Conservation (phyloP, 2,113 vertebrate species). For the Chionomys nivalis region DNA sequence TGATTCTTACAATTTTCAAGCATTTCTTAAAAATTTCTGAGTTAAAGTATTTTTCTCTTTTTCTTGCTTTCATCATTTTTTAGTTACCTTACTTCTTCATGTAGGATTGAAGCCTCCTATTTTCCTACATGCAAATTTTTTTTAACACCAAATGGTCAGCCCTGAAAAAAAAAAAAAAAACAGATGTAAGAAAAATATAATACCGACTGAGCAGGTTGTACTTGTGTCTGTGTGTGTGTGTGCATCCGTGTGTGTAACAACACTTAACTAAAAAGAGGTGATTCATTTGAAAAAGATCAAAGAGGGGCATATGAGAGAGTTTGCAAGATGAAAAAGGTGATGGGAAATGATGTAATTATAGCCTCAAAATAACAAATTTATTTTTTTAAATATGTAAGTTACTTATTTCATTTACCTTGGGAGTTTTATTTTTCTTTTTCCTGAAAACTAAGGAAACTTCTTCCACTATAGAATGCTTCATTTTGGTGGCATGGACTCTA, state of each 20-base stretch:
- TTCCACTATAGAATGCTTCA: background rate
- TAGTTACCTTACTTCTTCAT: background rate
- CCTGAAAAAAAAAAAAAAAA: background rate
- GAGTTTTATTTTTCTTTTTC: background rate
- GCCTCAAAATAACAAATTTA: background rate
- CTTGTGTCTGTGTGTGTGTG: too few species aligned
- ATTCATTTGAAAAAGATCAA: background rate
- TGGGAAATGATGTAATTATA: background rate
- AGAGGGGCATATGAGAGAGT: background rate
- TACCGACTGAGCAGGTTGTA: background rate
- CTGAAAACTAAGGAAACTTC: too few species aligned
- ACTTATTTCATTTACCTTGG: background rate
- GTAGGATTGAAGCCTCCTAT: background rate
- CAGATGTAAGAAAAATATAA: background rate
- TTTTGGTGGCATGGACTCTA: background rate
- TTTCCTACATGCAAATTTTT: background rate
- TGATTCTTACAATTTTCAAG: background rate
- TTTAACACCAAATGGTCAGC: background rate
- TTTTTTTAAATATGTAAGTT: background rate
- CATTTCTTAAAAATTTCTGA: background rate
- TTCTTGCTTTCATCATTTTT: background rate
- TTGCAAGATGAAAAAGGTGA: background rate
- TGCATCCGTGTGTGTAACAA: background rate
- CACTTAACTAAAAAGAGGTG: background rate
- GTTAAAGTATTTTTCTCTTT: background rate